phyloP scores from a whole-genome alignment of 2,113 vertebrate genomes.

The Electrona antarctica region DNA sequence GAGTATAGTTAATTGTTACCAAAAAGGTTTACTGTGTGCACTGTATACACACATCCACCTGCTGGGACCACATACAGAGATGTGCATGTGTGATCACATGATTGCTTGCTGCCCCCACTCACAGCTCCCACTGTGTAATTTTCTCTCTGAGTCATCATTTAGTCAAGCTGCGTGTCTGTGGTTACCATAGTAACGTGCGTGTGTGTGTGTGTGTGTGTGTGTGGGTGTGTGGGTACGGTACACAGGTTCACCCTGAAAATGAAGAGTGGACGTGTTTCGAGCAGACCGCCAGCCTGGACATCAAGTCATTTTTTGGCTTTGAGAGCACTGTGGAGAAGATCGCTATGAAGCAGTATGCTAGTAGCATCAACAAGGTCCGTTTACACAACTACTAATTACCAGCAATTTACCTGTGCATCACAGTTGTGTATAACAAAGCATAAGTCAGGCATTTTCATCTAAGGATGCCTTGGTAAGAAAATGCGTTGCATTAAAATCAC shows the following conservation, averaged over 20 bases:
- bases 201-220: not conserved
- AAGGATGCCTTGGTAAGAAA: no score
- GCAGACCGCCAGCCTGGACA: conserved; percentile 95
- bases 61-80: no score
- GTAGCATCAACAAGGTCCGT: conserved; percentile 95
- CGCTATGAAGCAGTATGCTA: conserved; percentile 98
- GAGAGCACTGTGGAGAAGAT: conserved; percentile 99
- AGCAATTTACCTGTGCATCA: no score
- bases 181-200: conserved; percentile 48
- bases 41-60: not conserved
- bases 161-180: conserved; percentile 16
- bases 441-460: no score
- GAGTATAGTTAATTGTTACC: no score
- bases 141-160: conserved; percentile 30
- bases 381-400: not conserved
- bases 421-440: no score
- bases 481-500: no score
- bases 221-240: not conserved
- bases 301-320: conserved; percentile 98
- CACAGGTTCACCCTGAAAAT: conserved; percentile 95
- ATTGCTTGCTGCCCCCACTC: conserved; percentile 19
- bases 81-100: no score
- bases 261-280: conserved; percentile 99
- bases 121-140: conserved; percentile 28
- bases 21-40: no score